phyloP scores from a whole-genome alignment of 2,888 invertebrate genomes.

The Lagria hirta region DNA sequence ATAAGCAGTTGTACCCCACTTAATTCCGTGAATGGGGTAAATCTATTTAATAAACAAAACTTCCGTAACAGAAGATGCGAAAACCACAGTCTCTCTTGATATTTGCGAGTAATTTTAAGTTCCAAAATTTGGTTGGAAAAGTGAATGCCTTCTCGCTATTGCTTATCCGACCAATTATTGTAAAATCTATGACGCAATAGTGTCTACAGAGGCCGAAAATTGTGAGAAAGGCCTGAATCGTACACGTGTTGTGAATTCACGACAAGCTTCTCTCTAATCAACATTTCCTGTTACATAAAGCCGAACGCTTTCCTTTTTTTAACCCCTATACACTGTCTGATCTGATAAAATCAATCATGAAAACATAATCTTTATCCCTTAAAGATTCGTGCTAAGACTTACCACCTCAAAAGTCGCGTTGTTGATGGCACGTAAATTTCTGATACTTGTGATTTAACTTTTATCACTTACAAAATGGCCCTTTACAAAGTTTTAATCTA shows the following conservation, averaged over 20 bases:
- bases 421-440: conserved; percentile 32
- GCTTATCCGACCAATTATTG: conserved; percentile 22
- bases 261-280: conserved; percentile 31
- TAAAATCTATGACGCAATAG: conserved; percentile 27
- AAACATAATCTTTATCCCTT: conserved; percentile 31
- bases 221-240: conserved; percentile 28
- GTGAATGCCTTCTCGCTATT: conserved; percentile 8
- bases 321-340: conserved; percentile 29
- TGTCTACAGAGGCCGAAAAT: conserved; percentile 23
- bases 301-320: conserved; percentile 26
- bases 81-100: conserved; percentile 20
- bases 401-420: conserved; percentile 27
- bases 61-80: conserved; percentile 14
- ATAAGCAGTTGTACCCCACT: conserved; percentile 18
- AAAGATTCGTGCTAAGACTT: conserved; percentile 29
- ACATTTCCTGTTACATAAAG: conserved; percentile 31
- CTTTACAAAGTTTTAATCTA: conserved; percentile 31
- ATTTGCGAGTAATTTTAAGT: conserved; percentile 17
- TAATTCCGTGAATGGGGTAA: conserved; percentile 20
- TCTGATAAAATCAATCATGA: conserved; percentile 32
- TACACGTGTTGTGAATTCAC: conserved; percentile 30
- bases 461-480: conserved; percentile 31
- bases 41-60: conserved; percentile 22
- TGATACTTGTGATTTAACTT: conserved; percentile 30
- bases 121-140: conserved; percentile 9